Evolutionary conservation across 2,888 invertebrate genomes (phyloP).

Genomic region (Dryomyza anilis): DNA sequence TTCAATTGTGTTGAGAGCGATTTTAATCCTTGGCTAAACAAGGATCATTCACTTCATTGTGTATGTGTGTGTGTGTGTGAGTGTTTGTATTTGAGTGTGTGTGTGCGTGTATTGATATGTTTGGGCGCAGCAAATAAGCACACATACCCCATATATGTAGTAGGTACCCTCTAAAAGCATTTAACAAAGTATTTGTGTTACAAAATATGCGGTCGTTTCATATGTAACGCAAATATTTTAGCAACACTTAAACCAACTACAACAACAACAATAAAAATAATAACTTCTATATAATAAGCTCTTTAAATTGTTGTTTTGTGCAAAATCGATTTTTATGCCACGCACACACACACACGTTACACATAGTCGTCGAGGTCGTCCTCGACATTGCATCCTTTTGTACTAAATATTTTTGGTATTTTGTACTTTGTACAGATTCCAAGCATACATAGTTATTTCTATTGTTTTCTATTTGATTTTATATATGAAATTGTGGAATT

Average conservation of each 20-base stretch:
- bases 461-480: background rate
- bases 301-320: background rate
- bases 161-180: background rate
- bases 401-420: no score
- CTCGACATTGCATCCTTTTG: no score
- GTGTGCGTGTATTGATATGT: conserved; percentile 27
- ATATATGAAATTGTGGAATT: background rate
- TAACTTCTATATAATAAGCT: no score
- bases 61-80: conserved; percentile 12
- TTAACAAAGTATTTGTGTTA: no score
- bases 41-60: conserved; percentile 17
- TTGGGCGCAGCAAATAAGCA: background rate
- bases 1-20: conserved; percentile 16
- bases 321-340: conserved; percentile 1
- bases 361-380: no score
- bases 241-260: conserved; percentile 5
- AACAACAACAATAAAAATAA: no score
- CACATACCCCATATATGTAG: background rate
- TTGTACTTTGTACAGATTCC: no score
- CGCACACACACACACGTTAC: no score
- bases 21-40: conserved; percentile 31
- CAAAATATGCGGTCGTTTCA: no score
- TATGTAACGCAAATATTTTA: no score
- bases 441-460: background rate
- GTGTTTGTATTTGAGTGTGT: conserved; percentile 3